Percentiles rank a stretch among this genome's conserved stretches.
These are phyloP conservation scores for Muscicapa adusta DNA, from an alignment of 2,113 vertebrate species.

Conservation along the genomic window DNA sequence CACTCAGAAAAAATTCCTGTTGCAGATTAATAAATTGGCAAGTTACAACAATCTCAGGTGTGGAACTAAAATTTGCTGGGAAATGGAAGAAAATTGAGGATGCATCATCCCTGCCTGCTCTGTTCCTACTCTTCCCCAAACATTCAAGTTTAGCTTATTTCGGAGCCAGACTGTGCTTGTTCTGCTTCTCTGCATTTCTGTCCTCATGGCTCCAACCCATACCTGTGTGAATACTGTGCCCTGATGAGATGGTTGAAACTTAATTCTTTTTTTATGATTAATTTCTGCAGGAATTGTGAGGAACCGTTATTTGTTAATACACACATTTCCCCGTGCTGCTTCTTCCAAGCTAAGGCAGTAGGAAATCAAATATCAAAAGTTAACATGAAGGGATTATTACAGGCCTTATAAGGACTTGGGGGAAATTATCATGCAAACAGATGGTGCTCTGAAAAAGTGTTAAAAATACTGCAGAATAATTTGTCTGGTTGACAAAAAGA, in stretches of 20 bases:
- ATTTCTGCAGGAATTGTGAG: background rate
- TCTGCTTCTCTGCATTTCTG: background rate
- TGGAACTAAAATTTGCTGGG: background rate
- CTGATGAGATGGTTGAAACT: background rate
- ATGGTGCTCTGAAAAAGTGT: background rate
- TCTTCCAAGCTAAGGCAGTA: background rate
- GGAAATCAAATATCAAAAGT: conserved; percentile 35
- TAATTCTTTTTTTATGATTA: background rate
- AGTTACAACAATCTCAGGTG: background rate
- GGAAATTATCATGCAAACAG: conserved; percentile 20
- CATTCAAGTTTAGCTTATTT: background rate
- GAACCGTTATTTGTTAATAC: background rate
- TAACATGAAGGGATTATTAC: background rate
- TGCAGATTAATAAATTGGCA: background rate
- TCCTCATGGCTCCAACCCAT: background rate
- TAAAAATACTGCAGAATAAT: conserved; percentile 8
- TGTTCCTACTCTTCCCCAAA: background rate
- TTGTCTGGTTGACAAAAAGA: conserved; percentile 1
- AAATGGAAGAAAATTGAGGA: background rate
- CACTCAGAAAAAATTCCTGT: background rate
- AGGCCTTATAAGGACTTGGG: conserved; percentile 6
- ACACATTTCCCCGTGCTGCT: background rate
- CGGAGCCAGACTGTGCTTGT: background rate
- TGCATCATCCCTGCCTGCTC: background rate
- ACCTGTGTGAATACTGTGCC: background rate